phyloP scores from a whole-genome alignment of 2,797 vertebrate genomes.

The Hyperoplus lanceolatus region DNA sequence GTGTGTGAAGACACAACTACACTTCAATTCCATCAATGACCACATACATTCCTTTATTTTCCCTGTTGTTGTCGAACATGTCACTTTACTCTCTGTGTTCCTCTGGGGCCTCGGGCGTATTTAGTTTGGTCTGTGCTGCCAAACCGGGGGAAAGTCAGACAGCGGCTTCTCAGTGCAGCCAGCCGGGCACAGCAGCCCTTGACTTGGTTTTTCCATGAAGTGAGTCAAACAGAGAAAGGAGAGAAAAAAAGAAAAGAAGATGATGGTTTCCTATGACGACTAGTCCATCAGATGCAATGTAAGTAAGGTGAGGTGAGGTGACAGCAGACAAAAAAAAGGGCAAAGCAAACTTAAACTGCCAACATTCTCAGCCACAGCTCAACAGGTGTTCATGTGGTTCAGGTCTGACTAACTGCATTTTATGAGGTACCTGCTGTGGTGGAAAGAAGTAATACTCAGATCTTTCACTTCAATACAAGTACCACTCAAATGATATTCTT shows the following conservation, averaged over 20 bases:
- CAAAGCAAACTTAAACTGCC: background rate
- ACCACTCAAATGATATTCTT: no score
- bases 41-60: conserved; percentile 17
- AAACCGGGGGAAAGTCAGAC: conserved; percentile 17
- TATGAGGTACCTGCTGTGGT: background rate
- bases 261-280: background rate
- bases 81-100: background rate
- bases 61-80: background rate
- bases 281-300: background rate
- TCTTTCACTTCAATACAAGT: no score
- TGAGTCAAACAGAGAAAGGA: background rate
- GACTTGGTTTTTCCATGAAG: conserved; percentile 57
- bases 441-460: no score
- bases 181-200: conserved; percentile 18
- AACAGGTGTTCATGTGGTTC: conserved; percentile 9
- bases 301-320: background rate
- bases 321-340: background rate
- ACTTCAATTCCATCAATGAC: background rate
- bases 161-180: conserved; percentile 11
- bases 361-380: conserved; percentile 9
- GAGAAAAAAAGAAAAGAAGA: background rate
- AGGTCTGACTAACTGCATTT: conserved; percentile 20
- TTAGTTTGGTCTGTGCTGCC: conserved; percentile 10
- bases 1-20: conserved; percentile 20
- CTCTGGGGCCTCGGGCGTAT: conserved; percentile 10